Evolutionary conservation across 2,888 invertebrate species (phyloP).

Genomic region (Eurois occulta): DNA sequence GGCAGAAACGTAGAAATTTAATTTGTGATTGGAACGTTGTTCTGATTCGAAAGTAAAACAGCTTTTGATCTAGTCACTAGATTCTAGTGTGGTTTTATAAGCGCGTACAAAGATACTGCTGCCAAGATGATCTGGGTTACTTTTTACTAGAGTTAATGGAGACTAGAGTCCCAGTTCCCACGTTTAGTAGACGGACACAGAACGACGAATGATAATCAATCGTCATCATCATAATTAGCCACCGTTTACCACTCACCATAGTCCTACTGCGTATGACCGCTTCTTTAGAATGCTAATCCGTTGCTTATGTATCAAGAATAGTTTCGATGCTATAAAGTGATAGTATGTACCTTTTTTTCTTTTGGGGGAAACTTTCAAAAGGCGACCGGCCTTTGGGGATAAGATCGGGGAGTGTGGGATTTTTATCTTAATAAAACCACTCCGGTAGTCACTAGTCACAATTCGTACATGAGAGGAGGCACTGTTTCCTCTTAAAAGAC

Average conservation of each 20-base stretch:
- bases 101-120: neutral
- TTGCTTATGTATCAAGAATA: neutral
- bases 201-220: neutral
- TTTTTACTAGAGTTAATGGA: neutral
- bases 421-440: neutral
- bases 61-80: neutral
- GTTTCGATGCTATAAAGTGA: neutral
- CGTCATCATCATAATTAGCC: neutral
- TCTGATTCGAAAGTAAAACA: neutral
- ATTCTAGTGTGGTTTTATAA: neutral
- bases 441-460: neutral
- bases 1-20: neutral
- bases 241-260: neutral
- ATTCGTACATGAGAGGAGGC: neutral
- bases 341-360: neutral
- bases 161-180: neutral
- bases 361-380: neutral
- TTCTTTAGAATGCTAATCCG: neutral
- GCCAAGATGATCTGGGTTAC: neutral
- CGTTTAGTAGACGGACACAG: neutral
- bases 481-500: neutral
- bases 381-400: neutral
- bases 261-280: neutral
- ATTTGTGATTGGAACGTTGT: neutral
- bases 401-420: neutral